Evolutionary conservation across 1,140 invertebrate species (phyloP), one percentile per base, ranked within the genome.

Genomic region (Formica exsecta): DNA sequence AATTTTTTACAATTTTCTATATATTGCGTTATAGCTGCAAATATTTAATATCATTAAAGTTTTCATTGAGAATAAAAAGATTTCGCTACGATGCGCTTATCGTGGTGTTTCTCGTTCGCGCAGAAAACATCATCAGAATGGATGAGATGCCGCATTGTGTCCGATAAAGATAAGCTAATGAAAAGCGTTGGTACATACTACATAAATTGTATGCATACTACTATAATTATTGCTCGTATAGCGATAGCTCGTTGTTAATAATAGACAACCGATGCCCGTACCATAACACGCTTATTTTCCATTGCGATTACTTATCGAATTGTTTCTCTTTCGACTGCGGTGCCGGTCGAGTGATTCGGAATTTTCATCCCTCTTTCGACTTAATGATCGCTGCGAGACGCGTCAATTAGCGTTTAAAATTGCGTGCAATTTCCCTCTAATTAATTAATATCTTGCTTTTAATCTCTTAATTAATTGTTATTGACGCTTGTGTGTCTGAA

Each of bases 231-330:
- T 80, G 83, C 54, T 54, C 59, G 73, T 41, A 19, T 32, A 29
- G 62, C 11, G 83, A 75, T 75, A 75, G 77, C 74, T 65, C 57
- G 29, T 57, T 77, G 48, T 76, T 85, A 85, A 85, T 76, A 85
- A 85, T 79, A 85, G 83, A 79, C 59, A 73, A 64, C 73, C 61
- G 51, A 83, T 74, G 48, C 16, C 74, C 51, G 71, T 22, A 16
- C 61, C 83, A 36, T 38, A 74, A 75, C 19, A 59, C 11, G 44
- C 62, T 75, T 84, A 76, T 84, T 75, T 75, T 61, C 80, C 61
- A 62, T 0, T 74, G 71, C 79, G 79, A 75, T 75, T 62, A 76
- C 59, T 84, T 84, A 75, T 75, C 68, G 13, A 65, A 61, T 48
- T 32, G 70, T 64, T 84, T 62, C 71, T 62, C 57, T 62, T 84